Evolutionary conservation across 2,888 invertebrate species (phyloP).

Genomic region (Cecidostiba fungosa): DNA sequence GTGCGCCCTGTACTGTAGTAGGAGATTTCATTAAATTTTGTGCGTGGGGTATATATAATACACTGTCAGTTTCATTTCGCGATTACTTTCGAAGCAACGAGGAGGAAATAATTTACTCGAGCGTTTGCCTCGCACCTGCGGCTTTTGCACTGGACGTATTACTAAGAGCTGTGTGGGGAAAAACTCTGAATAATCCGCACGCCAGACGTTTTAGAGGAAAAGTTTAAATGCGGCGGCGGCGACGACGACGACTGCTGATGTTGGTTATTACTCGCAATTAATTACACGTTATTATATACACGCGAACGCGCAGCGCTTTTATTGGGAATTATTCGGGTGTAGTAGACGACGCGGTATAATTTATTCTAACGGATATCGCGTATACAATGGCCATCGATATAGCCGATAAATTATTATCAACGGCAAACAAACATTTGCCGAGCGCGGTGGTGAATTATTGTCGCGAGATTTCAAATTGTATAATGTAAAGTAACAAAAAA

Average conservation of each 20-base stretch:
- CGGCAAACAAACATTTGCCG: not conserved
- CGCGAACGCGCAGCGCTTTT: not conserved
- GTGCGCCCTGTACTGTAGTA: not conserved
- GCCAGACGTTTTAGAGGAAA: constrained; percentile 17
- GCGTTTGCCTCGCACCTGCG: constrained; percentile 42
- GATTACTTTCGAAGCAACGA: constrained; percentile 26
- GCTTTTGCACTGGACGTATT: constrained; percentile 22
- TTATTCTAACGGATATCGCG: not conserved
- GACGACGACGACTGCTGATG: not conserved
- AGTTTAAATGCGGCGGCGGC: not conserved
- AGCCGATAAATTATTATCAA: not conserved
- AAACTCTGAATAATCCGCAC: constrained; percentile 37
- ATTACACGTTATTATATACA: not conserved
- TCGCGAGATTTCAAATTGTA: not conserved
- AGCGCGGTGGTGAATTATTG: not conserved
- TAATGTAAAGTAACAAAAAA: not conserved
- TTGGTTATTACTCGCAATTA: not conserved
- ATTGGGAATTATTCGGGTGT: not conserved
- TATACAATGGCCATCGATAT: not conserved
- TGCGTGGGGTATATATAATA: not conserved
- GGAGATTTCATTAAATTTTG: not conserved
- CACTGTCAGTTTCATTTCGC: constrained; percentile 17
- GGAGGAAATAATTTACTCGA: constrained; percentile 44
- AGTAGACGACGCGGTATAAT: not conserved
- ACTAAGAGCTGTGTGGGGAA: constrained; percentile 34